Percentiles rank a stretch among this genome's conserved stretches.
Evolutionary conservation across 1,140 invertebrate genomes (phyloP).

Genomic region (Phocides pigmalion): DNA sequence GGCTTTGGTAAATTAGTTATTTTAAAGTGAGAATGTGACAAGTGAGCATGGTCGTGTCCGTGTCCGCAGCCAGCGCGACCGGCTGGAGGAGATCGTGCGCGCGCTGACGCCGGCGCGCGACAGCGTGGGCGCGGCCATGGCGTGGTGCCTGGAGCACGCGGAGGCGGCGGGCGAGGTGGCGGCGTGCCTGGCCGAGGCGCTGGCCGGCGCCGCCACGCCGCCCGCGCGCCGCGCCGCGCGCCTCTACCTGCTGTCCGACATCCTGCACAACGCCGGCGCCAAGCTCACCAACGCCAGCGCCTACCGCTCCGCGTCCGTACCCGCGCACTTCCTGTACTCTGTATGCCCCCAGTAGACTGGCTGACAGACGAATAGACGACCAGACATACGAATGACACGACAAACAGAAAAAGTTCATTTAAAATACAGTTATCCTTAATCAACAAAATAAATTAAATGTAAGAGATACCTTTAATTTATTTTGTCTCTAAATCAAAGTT

Average conservation of each 20-base stretch:
- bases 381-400: too few relatives aligned
- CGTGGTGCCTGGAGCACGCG: conserved; percentile 99
- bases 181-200: conserved; percentile 96
- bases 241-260: conserved; percentile 98
- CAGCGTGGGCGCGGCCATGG: conserved; percentile 97
- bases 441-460: too few relatives aligned
- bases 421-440: too few relatives aligned
- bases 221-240: conserved; percentile 96
- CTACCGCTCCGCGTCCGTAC: conserved; percentile 93
- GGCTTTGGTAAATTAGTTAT: too few relatives aligned
- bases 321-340: too few relatives aligned
- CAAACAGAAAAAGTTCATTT: too few relatives aligned
- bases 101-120: conserved; percentile 93
- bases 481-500: too few relatives aligned
- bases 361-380: too few relatives aligned
- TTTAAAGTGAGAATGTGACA: too few relatives aligned
- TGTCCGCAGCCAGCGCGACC: conserved; percentile 85
- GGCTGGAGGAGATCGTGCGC: conserved; percentile 96
- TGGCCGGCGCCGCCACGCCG: conserved; percentile 91
- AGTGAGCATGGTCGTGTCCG: neutral
- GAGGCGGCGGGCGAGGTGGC: conserved; percentile 98
- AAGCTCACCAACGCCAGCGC: conserved; percentile 99
- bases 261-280: conserved; percentile 97
- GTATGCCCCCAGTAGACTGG: too few relatives aligned
- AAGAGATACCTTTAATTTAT: too few relatives aligned